phyloP scores from a whole-genome alignment of 2,797 vertebrate species.

The Schizothorax lantsangensis region DNA sequence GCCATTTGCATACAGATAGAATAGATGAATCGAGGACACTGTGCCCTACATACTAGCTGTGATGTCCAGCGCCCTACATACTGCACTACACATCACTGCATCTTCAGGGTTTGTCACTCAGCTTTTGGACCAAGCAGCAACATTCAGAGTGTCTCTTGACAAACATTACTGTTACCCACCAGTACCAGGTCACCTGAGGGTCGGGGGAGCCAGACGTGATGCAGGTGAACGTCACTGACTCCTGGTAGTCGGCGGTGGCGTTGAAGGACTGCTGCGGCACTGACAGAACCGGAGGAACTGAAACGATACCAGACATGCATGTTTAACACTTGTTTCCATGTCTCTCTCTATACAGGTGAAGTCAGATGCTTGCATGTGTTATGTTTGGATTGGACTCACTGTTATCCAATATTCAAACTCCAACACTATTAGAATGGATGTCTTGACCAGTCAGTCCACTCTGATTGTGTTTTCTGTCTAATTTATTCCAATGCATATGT shows the following conservation, averaged over 20 bases:
- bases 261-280: conserved; percentile 90
- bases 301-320: not conserved
- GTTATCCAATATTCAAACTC: not conserved
- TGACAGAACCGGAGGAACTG: conserved; percentile 89
- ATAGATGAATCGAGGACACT: conserved; percentile 14
- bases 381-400: not conserved
- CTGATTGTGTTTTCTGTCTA: not conserved
- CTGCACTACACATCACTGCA: not conserved
- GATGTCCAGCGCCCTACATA: conserved; percentile 3
- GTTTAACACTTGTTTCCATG: not conserved
- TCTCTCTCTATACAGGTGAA: not conserved
- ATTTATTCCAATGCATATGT: not conserved
- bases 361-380: not conserved
- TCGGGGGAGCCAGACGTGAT: conserved; percentile 89
- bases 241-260: conserved; percentile 92
- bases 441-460: not conserved
- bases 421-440: not conserved
- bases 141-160: not conserved
- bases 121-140: not conserved
- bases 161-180: conserved; percentile 73
- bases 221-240: conserved; percentile 88
- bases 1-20: conserved; percentile 15
- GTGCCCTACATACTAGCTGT: not conserved
- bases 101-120: not conserved
- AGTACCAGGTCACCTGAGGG: conserved; percentile 90